Evolutionary conservation across 2,888 invertebrate genomes (phyloP), one percentile per base, ranked within the genome.

Genomic region (Plebejus melissa): DNA sequence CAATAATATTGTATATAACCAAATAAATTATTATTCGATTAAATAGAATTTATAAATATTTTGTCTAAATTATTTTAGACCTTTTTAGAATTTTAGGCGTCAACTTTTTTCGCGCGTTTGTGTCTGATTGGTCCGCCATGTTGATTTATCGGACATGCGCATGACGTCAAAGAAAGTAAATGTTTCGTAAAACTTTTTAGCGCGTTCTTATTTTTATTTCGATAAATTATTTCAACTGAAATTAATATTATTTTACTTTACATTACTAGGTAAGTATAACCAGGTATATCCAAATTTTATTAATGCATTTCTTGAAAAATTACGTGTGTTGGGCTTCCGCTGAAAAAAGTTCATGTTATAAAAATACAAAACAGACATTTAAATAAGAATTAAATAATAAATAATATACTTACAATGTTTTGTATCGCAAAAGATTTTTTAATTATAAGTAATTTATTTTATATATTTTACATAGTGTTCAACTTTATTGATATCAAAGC

Each of bases 111-210:
- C 72, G 50, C 72, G 72, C 72, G 72, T 32, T 72, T 28, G 16
- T 16, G 9, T 11, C 28, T 28, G 72, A 72, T 72, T 72, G 72
- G 72, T 32, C 72, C 72, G 50, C 46, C 72, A 72, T 72, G 16
- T 54, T 54, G 9, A 72, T 50, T 54, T 72, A 70, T 71, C 22
- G 4, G 32, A 50, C 72, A 72, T 72, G 72, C 72, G 72, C 72
- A 7, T 41, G n/a, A 50, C 60, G 32, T 13, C 65, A 11, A 32
- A 13, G 1, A 32, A 65, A 36, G 65, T 65, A 4, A 2, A 60
- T 22, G 11, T 28, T 28, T 60, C 60, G 3, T 60, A 9, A 65
- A 11, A 65, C 11, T 65, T 65, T 65, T 32, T 65, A 65, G 32
- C 4, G 28, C 3, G 1, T 28, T 9, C 9, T 11, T 22, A 6